These are phyloP conservation scores for Anguilla japonica DNA, from an alignment of 2,113 vertebrate species.

Conservation along the genomic window DNA sequence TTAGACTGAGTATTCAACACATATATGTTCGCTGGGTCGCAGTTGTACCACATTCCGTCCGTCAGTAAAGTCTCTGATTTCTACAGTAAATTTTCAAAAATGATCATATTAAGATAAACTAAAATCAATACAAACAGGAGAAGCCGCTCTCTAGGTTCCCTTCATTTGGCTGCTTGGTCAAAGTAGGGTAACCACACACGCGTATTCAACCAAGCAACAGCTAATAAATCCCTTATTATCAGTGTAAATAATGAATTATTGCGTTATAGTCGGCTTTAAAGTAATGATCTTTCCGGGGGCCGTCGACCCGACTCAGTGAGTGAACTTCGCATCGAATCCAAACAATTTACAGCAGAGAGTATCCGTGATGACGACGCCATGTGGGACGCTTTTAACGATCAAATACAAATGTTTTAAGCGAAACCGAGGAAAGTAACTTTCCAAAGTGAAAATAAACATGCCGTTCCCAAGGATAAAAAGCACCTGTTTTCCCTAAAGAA, in stretches of 20 bases:
- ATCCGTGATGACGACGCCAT: constrained; percentile 64
- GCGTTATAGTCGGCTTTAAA: not conserved
- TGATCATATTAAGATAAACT: not conserved
- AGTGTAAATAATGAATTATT: not conserved
- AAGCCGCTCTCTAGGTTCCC: not conserved
- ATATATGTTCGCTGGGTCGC: no score
- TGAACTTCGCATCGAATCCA: constrained; percentile 74
- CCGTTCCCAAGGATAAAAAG: constrained; percentile 51
- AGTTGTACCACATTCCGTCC: not conserved
- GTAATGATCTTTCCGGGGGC: constrained; percentile 32
- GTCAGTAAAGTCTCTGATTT: not conserved
- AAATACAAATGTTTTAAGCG: constrained; percentile 61
- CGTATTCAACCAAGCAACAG: not conserved
- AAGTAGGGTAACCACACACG: not conserved
- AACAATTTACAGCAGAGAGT: constrained; percentile 71
- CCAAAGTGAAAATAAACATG: constrained; percentile 64
- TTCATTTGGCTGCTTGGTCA: not conserved
- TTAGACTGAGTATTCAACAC: no score
- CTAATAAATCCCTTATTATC: not conserved
- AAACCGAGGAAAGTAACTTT: constrained; percentile 51
- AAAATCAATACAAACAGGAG: not conserved
- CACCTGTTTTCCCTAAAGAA: constrained; percentile 61
- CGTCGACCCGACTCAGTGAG: constrained; percentile 54
- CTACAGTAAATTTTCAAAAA: not conserved
- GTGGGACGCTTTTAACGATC: constrained; percentile 68